Percentiles rank a stretch among this genome's conserved stretches.
Evolutionary conservation across 2,797 vertebrate species (phyloP).

Genomic region (Urophycis tenuis): DNA sequence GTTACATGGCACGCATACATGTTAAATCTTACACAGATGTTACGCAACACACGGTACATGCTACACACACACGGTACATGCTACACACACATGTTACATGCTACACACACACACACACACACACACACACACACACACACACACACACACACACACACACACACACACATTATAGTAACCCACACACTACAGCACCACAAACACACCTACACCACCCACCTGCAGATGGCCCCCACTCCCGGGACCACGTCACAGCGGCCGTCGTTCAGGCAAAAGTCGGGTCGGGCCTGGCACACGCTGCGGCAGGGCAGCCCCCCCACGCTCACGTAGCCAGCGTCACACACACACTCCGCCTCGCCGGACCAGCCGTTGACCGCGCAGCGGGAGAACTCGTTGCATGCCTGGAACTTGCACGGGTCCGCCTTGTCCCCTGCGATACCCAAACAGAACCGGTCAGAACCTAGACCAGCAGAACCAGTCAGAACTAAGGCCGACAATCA

Average conservation of each 20-base stretch:
- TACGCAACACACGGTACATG: too few relatives aligned
- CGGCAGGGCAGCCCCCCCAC: constrained; percentile 87
- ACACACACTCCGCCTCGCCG: constrained; percentile 90
- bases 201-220: constrained; percentile 65
- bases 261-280: constrained; percentile 92
- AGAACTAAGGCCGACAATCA: not conserved
- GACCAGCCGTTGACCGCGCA: constrained; percentile 90
- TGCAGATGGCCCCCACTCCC: constrained; percentile 93
- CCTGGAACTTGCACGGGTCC: constrained; percentile 95
- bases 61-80: not conserved
- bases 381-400: constrained; percentile 89
- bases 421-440: constrained; percentile 79
- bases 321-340: constrained; percentile 87
- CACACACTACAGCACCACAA: not conserved
- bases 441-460: not conserved
- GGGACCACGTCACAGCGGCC: constrained; percentile 96
- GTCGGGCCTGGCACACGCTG: constrained; percentile 86
- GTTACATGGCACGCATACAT: not conserved
- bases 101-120: not conserved
- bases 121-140: not conserved
- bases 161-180: constrained; percentile 3
- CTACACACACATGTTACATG: not conserved
- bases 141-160: constrained; percentile 12
- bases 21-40: not conserved
- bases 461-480: not conserved